phyloP scores from a whole-genome alignment of 1,140 invertebrate species.

The Trichogramma pretiosum region DNA sequence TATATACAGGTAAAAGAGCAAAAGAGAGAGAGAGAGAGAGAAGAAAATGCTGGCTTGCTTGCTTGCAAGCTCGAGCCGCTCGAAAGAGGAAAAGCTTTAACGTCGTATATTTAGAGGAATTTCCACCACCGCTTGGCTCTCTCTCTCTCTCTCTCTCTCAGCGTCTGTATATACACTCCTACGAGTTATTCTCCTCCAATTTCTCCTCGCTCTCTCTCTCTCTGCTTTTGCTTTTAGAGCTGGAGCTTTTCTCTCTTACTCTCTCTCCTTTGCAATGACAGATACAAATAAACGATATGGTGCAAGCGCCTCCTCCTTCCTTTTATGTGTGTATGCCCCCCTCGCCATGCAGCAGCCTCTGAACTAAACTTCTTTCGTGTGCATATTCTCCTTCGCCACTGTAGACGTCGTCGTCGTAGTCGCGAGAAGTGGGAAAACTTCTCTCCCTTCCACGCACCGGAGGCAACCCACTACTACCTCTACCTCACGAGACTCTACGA shows the following conservation, averaged over 20 bases:
- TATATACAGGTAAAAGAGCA: no score
- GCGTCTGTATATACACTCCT: no score
- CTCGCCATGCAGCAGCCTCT: no score
- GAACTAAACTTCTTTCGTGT: neutral
- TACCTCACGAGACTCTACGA: no score
- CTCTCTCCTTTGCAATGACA: slow-evolving; percentile 32
- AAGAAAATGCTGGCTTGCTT: slow-evolving; percentile 13
- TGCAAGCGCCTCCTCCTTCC: slow-evolving; percentile 5
- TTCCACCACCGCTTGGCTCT: slow-evolving; percentile 17
- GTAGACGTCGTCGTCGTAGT: neutral
- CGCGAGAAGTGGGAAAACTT: slow-evolving; percentile 8
- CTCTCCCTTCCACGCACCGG: neutral
- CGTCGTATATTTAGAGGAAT: slow-evolving; percentile 22
- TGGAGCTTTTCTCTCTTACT: slow-evolving; percentile 13
- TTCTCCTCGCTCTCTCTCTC: no score
- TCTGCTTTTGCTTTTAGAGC: no score
- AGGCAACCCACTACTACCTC: no score
- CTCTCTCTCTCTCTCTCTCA: no score
- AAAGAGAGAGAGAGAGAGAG: no score
- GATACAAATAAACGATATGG: slow-evolving; percentile 39
- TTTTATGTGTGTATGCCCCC: no score
- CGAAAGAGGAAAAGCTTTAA: neutral
- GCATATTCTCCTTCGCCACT: neutral
- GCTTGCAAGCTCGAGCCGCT: no score
- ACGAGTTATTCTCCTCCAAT: no score